Percentiles rank a stretch among this genome's conserved stretches.
These are phyloP conservation scores for Musca domestica DNA, from an alignment of 1,140 invertebrate genomes.

Conservation along the genomic window DNA sequence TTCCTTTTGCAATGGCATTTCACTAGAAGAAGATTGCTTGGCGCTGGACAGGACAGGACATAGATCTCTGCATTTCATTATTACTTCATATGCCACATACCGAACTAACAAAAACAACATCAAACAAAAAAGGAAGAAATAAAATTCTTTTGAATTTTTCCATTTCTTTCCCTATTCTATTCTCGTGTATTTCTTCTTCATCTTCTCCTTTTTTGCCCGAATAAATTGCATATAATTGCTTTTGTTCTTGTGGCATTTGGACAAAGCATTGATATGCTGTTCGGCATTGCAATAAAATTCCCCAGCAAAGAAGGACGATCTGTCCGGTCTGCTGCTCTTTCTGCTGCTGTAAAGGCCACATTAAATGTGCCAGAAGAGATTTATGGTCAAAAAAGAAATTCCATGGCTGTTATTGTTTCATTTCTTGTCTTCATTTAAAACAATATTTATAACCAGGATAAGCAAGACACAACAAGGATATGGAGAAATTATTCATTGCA, in stretches of 20 bases:
- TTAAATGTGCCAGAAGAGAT: conserved; percentile 20
- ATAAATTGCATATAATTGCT: conserved; percentile 22
- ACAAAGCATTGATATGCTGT: not conserved
- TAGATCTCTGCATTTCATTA: too few species aligned
- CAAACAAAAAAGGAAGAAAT: not conserved
- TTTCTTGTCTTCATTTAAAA: not conserved
- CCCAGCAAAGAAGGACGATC: not conserved
- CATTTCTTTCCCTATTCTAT: not conserved
- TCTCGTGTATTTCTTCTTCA: not conserved
- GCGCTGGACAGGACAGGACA: too few species aligned
- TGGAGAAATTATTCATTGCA: not conserved
- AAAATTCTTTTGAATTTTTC: not conserved
- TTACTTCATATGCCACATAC: too few species aligned
- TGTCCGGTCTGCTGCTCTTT: too few species aligned
- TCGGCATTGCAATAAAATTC: not conserved
- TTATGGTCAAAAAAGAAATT: conserved; percentile 8
- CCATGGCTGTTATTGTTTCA: not conserved
- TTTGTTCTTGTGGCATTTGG: not conserved
- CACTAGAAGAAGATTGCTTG: too few species aligned
- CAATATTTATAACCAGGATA: not conserved
- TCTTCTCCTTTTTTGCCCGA: not conserved
- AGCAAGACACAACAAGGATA: not conserved
- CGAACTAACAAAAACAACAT: not conserved
- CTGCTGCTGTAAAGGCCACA: not conserved
- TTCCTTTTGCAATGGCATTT: too few species aligned